phyloP scores from a whole-genome alignment of 2,797 vertebrate species.

The Clarias fuscus region DNA sequence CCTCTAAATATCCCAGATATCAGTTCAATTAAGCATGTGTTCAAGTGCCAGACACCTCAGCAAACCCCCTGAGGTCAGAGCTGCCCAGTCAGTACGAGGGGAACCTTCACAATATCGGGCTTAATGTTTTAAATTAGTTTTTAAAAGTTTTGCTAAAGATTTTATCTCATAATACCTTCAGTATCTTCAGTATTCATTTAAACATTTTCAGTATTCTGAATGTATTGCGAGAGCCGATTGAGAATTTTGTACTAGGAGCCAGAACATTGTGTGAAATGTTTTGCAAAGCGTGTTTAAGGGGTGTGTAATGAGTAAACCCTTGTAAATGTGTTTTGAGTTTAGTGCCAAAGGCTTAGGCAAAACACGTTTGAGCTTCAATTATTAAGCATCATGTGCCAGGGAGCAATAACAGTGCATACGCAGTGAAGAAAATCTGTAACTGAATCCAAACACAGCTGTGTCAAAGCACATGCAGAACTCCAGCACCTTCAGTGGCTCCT shows the following conservation, averaged over 20 bases:
- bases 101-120: no score
- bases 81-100: no score
- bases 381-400: constrained; percentile 1
- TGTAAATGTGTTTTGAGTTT: constrained; percentile 14
- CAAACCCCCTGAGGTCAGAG: no score
- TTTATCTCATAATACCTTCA: background rate
- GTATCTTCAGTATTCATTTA: background rate
- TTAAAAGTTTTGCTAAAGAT: no score
- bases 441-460: background rate
- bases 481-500: constrained; percentile 7
- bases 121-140: no score
- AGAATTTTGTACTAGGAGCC: background rate
- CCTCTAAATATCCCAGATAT: no score
- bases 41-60: no score
- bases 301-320: constrained; percentile 20
- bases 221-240: background rate
- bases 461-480: constrained; percentile 10
- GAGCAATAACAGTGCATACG: constrained; percentile 2
- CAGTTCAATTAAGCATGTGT: no score
- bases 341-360: constrained; percentile 13
- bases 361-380: background rate
- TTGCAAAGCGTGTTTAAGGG: constrained; percentile 1
- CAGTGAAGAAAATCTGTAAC: background rate
- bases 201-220: background rate
- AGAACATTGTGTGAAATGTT: constrained; percentile 6